These are phyloP conservation scores for Cephalopterus ornatus DNA, from an alignment of 2,113 vertebrate genomes.

Conservation along the genomic window DNA sequence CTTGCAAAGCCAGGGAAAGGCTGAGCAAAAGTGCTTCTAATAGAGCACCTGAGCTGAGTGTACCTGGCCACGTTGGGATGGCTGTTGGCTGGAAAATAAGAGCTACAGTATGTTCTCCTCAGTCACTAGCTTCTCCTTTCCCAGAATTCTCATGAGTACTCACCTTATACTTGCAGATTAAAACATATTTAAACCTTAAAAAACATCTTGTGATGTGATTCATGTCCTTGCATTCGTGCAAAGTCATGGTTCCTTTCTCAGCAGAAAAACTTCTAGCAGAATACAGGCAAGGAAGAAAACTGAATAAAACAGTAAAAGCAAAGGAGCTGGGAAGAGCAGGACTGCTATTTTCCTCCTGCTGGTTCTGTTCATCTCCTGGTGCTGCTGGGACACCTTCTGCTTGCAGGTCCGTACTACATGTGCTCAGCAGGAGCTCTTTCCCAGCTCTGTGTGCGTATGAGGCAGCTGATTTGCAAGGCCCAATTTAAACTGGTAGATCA, in stretches of 20 bases:
- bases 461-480: neutral
- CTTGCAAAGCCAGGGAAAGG: neutral
- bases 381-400: neutral
- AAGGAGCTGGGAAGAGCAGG: neutral
- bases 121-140: neutral
- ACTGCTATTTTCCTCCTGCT: neutral
- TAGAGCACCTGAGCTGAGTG: neutral
- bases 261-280: neutral
- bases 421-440: neutral
- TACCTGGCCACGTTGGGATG: neutral
- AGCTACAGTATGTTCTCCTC: neutral
- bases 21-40: neutral
- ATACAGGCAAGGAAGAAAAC: neutral
- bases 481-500: constrained; percentile 13
- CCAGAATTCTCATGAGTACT: neutral
- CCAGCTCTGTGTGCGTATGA: neutral
- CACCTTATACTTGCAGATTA: neutral
- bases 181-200: neutral
- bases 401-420: neutral
- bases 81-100: neutral
- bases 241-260: neutral
- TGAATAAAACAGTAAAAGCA: neutral
- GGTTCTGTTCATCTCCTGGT: neutral
- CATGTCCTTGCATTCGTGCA: neutral
- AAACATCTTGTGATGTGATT: neutral